These are phyloP conservation scores for Epistrophe eligans DNA, from an alignment of 2,888 invertebrate genomes.

Conservation along the genomic window DNA sequence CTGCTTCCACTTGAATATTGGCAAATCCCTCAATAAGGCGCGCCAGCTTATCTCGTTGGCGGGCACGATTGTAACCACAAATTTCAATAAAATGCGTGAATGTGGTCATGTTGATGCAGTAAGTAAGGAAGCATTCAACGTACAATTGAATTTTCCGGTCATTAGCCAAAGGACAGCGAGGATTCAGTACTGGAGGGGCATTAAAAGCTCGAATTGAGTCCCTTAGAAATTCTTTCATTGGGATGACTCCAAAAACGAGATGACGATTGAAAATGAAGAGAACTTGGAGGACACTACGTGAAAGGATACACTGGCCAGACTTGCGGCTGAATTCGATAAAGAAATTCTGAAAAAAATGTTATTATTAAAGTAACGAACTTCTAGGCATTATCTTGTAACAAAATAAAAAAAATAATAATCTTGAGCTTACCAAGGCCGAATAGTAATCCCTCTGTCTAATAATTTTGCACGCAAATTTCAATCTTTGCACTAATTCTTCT, in stretches of 20 bases:
- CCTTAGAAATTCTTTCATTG: constrained; percentile 91
- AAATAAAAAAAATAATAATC: not conserved
- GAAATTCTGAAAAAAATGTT: constrained; percentile 88
- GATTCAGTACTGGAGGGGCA: constrained; percentile 93
- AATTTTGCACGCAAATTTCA: constrained; percentile 92
- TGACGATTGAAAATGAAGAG: constrained; percentile 86
- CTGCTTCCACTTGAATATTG: constrained; percentile 95
- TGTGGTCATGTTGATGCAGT: constrained; percentile 90
- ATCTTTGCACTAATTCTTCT: constrained; percentile 91
- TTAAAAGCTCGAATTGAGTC: constrained; percentile 95
- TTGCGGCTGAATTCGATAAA: constrained; percentile 96
- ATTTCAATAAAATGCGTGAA: constrained; percentile 94
- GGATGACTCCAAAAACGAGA: constrained; percentile 83
- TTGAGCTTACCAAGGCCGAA: constrained; percentile 88
- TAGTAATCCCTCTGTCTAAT: constrained; percentile 91
- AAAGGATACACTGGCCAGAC: constrained; percentile 94
- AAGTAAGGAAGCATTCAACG: constrained; percentile 94
- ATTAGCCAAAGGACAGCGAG: constrained; percentile 87
- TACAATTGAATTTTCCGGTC: constrained; percentile 89
- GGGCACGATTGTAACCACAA: constrained; percentile 97
- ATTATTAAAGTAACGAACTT: no score
- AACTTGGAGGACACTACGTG: constrained; percentile 94
- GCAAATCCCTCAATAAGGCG: constrained; percentile 93
- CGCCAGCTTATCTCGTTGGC: constrained; percentile 97
- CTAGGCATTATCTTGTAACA: no score